Conservation (phyloP, 2,888 invertebrate species). For the Palloptera scutellata region DNA sequence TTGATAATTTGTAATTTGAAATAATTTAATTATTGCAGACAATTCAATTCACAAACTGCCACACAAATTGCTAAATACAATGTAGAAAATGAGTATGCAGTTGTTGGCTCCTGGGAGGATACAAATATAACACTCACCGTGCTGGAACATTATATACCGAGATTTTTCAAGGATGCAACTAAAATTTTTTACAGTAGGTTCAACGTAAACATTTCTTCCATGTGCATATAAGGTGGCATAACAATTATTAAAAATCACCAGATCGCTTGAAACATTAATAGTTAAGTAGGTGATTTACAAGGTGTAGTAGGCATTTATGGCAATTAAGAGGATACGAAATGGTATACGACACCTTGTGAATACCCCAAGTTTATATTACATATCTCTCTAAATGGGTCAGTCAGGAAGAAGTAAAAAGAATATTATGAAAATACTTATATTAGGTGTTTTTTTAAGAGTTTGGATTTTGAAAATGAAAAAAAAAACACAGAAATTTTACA, state of each 20-base stretch:
- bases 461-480: too few species aligned
- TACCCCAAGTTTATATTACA: too few species aligned
- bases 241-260: too few species aligned
- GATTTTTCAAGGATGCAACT: slow-evolving; percentile 78
- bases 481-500: too few species aligned
- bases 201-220: background rate
- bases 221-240: too few species aligned
- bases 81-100: slow-evolving; percentile 80
- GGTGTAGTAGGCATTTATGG: too few species aligned
- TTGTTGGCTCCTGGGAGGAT: slow-evolving; percentile 85
- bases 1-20: background rate
- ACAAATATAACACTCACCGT: slow-evolving; percentile 77
- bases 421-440: too few species aligned
- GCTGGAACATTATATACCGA: slow-evolving; percentile 59
- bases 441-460: too few species aligned
- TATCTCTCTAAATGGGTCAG: too few species aligned
- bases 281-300: background rate
- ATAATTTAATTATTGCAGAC: slow-evolving; percentile 67
- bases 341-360: too few species aligned
- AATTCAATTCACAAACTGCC: slow-evolving; percentile 73
- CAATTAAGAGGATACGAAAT: too few species aligned
- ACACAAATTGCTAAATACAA: slow-evolving; percentile 80
- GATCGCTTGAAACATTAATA: background rate
- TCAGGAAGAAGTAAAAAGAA: too few species aligned
- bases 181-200: slow-evolving; percentile 76